Base-by-base conservation (phyloP, 2,797 vertebrate genomes). In the Pangasius krempfi region DNA sequence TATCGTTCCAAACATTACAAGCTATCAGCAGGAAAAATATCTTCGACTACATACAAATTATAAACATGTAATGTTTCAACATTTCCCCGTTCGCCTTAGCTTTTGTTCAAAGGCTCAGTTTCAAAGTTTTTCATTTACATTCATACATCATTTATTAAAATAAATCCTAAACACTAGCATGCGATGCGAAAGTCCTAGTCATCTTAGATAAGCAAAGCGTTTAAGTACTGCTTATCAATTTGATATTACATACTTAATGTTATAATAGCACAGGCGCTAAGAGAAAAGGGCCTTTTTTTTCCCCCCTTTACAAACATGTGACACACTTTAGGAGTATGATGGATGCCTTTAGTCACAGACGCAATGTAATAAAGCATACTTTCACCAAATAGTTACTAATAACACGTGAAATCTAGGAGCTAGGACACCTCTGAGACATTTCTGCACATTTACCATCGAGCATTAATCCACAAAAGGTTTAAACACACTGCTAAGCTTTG, bases 381-480 rank as follows among this genome's bases (percentile, higher is more conserved):
- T 84, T 84, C 18, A 54, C 47, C 18, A 12, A 22, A 22, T 30
- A 68, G 82, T 68, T 50, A 58, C 58, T 20, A 84, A 66, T 50
- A 56, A 50, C 60, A 66, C 13, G 1, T 13, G 54, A 81, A 60
- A 25, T 62, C 37, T 44, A 25, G 56, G 33, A 44, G 30, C 60
- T 7, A 62, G 50, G 79, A 66, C 60, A 84, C 81, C 27, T 64
- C 25, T 0, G 27, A 84, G 82, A 33, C n/a, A 3, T 52, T 33
- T 40, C 75, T 37, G 56, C 56, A 82, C 60, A n/a, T 64, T 64
- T 64, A 64, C 37, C 25, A 37, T 13, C 30, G 9, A 44, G n/a
- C 82, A 50, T 27, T 56, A 25, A 85, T 54, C 50, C 66, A 72
- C 83, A 85, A 27, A 25, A 70, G 64, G 54, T 84, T 25, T 68